Evolutionary conservation across 2,113 vertebrate genomes (phyloP).

Genomic region (Osmerus eperlanus): DNA sequence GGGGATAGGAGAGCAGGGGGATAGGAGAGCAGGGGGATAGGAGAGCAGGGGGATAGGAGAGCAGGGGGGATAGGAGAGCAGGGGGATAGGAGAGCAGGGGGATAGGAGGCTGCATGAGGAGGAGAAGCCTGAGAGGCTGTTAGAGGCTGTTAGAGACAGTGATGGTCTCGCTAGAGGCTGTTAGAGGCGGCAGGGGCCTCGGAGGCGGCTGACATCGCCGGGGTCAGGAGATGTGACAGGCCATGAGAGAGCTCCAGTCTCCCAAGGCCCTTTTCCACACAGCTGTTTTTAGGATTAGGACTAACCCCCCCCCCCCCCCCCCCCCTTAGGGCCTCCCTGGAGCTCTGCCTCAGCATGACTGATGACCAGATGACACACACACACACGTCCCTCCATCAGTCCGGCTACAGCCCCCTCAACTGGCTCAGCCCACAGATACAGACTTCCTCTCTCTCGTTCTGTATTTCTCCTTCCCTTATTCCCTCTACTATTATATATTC

Average conservation of each 20-base stretch:
- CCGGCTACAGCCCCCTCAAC: constrained; percentile 45
- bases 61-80: too few species aligned
- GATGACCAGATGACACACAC: constrained; percentile 73
- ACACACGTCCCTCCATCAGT: constrained; percentile 56
- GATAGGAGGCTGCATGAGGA: background rate
- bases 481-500: too few species aligned
- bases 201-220: constrained; percentile 45
- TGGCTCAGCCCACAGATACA: constrained; percentile 39
- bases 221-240: constrained; percentile 57
- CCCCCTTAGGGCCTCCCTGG: constrained; percentile 47
- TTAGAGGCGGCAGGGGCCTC: constrained; percentile 21
- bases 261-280: constrained; percentile 57
- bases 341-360: constrained; percentile 51
- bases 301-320: constrained; percentile 43
- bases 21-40: too few species aligned
- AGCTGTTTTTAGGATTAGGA: constrained; percentile 77
- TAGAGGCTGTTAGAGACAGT: constrained; percentile 7
- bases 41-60: background rate
- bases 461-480: too few species aligned
- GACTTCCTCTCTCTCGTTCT: background rate
- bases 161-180: constrained; percentile 11
- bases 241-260: constrained; percentile 55
- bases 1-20: too few species aligned
- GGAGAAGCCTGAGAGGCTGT: background rate
- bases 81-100: too few species aligned